Percentiles rank a stretch among this genome's conserved stretches.
Conservation (phyloP, 2,113 vertebrate genomes). For the Corythaeola cristata region DNA sequence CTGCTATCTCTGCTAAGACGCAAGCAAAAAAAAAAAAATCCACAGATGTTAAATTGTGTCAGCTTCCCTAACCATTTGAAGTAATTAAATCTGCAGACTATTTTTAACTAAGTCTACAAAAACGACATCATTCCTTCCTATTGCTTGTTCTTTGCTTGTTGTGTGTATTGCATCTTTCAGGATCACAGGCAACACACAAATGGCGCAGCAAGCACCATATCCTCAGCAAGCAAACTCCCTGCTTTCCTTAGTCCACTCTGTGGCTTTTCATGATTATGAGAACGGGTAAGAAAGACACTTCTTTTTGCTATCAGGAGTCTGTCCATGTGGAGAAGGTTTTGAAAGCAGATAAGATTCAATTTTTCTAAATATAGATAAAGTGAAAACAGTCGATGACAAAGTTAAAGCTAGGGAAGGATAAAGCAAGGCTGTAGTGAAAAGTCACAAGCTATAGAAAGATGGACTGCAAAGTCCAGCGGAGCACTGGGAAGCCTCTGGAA, state of each 20-base stretch:
- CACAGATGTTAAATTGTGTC: slow-evolving; percentile 59
- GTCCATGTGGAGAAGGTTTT: not conserved
- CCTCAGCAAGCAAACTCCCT: not conserved
- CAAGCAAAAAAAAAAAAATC: not conserved
- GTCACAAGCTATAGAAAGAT: not conserved
- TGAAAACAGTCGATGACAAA: not conserved
- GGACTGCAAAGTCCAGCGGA: not conserved
- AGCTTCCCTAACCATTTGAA: slow-evolving; percentile 26
- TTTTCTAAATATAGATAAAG: not conserved
- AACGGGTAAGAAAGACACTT: not conserved
- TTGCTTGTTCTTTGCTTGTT: not conserved
- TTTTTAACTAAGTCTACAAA: slow-evolving; percentile 34
- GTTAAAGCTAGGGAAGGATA: not conserved
- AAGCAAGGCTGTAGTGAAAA: not conserved
- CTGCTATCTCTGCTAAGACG: not conserved
- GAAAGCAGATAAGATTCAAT: not conserved
- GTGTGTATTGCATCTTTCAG: not conserved
- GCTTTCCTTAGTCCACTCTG: not conserved
- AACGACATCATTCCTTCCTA: not conserved
- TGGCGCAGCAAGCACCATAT: not conserved
- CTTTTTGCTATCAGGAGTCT: not conserved
- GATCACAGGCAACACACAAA: not conserved
- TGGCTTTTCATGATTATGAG: not conserved
- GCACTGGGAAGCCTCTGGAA: not conserved
- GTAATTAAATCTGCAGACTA: slow-evolving; percentile 29